Percentiles rank a stretch among this genome's conserved stretches.
These are phyloP conservation scores for Eretmochelys imbricata DNA, from an alignment of 2,113 vertebrate species.

Conservation along the genomic window DNA sequence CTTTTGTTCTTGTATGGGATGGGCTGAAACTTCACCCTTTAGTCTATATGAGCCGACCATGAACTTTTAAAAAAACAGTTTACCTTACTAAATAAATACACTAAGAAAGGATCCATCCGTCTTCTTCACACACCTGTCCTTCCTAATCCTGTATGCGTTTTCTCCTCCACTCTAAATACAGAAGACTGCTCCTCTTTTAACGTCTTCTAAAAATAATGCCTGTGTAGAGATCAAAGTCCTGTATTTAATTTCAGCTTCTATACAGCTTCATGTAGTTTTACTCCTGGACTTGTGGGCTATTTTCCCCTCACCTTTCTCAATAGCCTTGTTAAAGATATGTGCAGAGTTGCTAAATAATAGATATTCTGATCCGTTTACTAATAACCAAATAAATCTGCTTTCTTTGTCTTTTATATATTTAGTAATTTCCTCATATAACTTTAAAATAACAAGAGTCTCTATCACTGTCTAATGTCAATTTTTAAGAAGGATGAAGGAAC, in stretches of 20 bases:
- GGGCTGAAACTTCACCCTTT: neutral
- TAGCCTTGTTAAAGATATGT: neutral
- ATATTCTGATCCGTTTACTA: neutral
- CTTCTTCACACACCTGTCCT: neutral
- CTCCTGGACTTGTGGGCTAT: neutral
- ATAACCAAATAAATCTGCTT: neutral
- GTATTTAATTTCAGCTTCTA: neutral
- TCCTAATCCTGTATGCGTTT: neutral
- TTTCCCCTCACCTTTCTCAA: neutral
- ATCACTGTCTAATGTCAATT: neutral
- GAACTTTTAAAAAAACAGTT: neutral
- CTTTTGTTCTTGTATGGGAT: neutral
- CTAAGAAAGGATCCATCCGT: neutral
- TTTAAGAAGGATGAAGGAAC: neutral
- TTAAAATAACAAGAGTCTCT: neutral
- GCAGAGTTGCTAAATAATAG: rapidly evolving
- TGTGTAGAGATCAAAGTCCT: neutral
- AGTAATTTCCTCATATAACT: rapidly evolving
- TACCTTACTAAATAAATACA: neutral
- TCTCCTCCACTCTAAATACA: neutral
- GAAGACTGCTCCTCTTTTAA: neutral
- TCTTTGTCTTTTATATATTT: neutral
- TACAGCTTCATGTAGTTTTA: neutral
- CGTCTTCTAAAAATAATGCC: neutral
- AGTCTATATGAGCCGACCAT: neutral